Conservation (phyloP, 2,888 invertebrate genomes). For the Epistrophe grossulariae region DNA sequence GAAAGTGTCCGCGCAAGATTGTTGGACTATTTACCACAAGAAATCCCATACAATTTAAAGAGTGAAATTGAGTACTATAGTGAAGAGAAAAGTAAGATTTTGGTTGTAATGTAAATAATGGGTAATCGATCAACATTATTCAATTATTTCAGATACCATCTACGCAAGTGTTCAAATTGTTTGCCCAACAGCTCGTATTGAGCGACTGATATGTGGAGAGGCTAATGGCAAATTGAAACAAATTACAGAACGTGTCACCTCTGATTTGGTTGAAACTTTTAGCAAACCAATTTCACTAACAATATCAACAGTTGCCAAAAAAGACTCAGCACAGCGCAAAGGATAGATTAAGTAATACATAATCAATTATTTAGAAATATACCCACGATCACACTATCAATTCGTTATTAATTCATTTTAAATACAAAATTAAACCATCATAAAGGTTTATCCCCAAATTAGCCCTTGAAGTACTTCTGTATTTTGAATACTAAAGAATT, state of each 20-base stretch:
- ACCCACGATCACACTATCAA: not conserved
- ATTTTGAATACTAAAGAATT: no score
- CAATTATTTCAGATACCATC: constrained; percentile 84
- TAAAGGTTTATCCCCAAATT: no score
- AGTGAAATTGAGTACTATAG: constrained; percentile 88
- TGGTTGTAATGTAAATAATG: not conserved
- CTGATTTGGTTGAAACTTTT: constrained; percentile 88
- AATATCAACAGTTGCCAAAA: constrained; percentile 79
- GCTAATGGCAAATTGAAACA: constrained; percentile 88
- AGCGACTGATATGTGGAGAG: constrained; percentile 88
- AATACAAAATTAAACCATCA: no score
- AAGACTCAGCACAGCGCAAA: constrained; percentile 9
- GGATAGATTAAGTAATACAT: not conserved
- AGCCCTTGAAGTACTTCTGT: no score
- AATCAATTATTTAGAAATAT: not conserved
- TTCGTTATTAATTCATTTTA: not conserved
- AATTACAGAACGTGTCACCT: constrained; percentile 88
- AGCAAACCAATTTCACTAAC: constrained; percentile 85
- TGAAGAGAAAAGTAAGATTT: constrained; percentile 84
- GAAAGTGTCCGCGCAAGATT: constrained; percentile 92
- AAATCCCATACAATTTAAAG: constrained; percentile 92
- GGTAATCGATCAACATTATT: not conserved
- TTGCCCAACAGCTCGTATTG: constrained; percentile 87
- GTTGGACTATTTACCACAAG: constrained; percentile 92
- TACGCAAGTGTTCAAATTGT: constrained; percentile 86